Evolutionary conservation across 2,113 vertebrate species (phyloP), one percentile per base, ranked within the genome.

Genomic region (Chaetodon trifascialis): DNA sequence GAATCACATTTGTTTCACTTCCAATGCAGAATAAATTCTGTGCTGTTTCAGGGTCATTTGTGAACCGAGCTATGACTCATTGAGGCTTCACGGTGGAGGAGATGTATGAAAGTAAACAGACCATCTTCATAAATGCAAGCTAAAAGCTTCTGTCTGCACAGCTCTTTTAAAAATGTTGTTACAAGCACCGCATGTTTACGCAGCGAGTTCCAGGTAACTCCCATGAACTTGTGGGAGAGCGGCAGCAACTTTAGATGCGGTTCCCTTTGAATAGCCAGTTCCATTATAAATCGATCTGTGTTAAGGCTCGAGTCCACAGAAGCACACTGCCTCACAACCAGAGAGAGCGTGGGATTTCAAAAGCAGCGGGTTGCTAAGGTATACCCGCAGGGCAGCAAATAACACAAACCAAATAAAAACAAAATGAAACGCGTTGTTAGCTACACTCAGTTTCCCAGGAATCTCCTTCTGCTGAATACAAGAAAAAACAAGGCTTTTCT

Each of bases 271-370:
- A 83, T 42, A 82, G 59, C 65, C 64, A 23, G 54, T 71, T 60
- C n/a, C 62, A 42, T 82, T 76, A 73, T 52, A 42, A 67, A 78
- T 83, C 62, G 21, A 79, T 79, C 60, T 52, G 64, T 40, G 46
- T 80, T 49, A 11, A 80, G 59, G 38, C 65, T 56, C 7, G 0
- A 19, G 56, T 56, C 25, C 68, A 70, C 70, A 62, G 54, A 63
- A 52, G 68, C 47, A 63, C 56, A 5, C 10, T 58, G 71, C 38
- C 78, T 85, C 60, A 16, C 42, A 36, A 40, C 40, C 64, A 73
- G 58, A 77, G 73, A 77, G 30, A 62, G 85, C 11, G 58, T 80
- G 78, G 81, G 70, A 67, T 83, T 82, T 80, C 46, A 66, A 52
- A 77, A 63, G 80, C 63, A 71, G 69, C 62, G 73, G 69, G 82